Conservation (phyloP, 2,888 invertebrate species). For the Phalera bucephala region DNA sequence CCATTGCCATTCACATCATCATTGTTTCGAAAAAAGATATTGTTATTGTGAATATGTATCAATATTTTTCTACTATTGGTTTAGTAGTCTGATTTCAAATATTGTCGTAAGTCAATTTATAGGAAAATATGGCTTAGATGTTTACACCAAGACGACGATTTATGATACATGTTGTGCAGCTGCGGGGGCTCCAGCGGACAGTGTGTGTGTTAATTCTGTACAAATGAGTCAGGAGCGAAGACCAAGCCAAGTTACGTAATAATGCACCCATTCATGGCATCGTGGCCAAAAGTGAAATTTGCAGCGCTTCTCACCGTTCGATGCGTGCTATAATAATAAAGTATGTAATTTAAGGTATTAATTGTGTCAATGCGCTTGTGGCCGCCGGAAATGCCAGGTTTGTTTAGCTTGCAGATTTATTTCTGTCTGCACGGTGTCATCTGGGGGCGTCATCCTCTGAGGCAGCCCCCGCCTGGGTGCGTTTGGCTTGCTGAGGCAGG, state of each 20-base stretch:
- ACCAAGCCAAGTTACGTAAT: conserved; percentile 65
- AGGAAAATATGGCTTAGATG: too few relatives aligned
- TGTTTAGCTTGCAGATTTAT: conserved; percentile 79
- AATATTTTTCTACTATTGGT: too few relatives aligned
- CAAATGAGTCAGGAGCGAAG: conserved; percentile 62
- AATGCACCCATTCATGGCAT: conserved; percentile 66
- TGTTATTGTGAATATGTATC: too few relatives aligned
- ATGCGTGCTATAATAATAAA: conserved; percentile 11
- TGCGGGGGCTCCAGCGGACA: conserved; percentile 51
- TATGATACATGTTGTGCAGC: conserved; percentile 56
- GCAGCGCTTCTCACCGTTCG: conserved; percentile 16
- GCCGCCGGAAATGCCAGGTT: conserved; percentile 73
- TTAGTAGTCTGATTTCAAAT: too few relatives aligned
- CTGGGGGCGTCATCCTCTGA: conserved; percentile 71
- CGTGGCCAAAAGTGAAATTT: conserved; percentile 49
- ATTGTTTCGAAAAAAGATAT: too few relatives aligned
- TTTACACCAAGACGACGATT: too few relatives aligned
- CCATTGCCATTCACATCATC: too few relatives aligned
- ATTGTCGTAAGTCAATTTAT: too few relatives aligned
- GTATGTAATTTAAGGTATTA: conserved; percentile 38
- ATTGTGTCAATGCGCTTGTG: conserved; percentile 68
- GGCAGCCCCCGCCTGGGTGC: conserved; percentile 46
- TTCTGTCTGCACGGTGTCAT: conserved; percentile 72
- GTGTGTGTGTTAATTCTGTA: conserved; percentile 65
- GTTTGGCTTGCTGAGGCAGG: conserved; percentile 61